Conservation (phyloP, 2,113 vertebrate genomes). For the Epinephelus lanceolatus region DNA sequence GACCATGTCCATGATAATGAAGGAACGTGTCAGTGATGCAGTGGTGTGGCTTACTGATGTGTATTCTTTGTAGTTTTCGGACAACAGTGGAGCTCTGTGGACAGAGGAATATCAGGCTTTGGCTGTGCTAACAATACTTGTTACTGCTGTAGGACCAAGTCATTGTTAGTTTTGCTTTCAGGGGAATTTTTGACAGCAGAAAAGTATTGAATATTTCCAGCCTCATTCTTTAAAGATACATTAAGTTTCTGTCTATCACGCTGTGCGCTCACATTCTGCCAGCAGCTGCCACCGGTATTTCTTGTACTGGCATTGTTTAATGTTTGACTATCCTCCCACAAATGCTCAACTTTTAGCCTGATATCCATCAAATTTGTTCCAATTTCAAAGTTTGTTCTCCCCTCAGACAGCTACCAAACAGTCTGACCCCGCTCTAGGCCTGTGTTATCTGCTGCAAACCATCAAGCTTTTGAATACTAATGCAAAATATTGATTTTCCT, state of each 20-base stretch:
- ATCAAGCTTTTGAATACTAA: slow-evolving; percentile 84
- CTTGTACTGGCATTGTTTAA: slow-evolving; percentile 7
- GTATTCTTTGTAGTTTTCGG: not conserved
- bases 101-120: not conserved
- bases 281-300: slow-evolving; percentile 24
- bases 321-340: slow-evolving; percentile 5
- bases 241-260: not conserved
- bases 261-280: not conserved
- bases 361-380: slow-evolving; percentile 52
- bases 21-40: not conserved
- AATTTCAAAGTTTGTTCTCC: slow-evolving; percentile 48
- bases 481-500: slow-evolving; percentile 82
- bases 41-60: not conserved
- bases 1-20: not conserved
- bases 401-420: slow-evolving; percentile 57
- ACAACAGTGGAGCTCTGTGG: not conserved
- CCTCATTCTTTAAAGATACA: not conserved
- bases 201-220: slow-evolving; percentile 3
- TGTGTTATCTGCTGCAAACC: slow-evolving; percentile 70
- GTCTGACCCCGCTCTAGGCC: slow-evolving; percentile 47
- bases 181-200: not conserved
- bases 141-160: not conserved
- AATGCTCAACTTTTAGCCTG: slow-evolving; percentile 20
- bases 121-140: not conserved
- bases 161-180: not conserved